These are phyloP conservation scores for Epinotia demarniana DNA, from an alignment of 2,888 invertebrate genomes.

Conservation along the genomic window DNA sequence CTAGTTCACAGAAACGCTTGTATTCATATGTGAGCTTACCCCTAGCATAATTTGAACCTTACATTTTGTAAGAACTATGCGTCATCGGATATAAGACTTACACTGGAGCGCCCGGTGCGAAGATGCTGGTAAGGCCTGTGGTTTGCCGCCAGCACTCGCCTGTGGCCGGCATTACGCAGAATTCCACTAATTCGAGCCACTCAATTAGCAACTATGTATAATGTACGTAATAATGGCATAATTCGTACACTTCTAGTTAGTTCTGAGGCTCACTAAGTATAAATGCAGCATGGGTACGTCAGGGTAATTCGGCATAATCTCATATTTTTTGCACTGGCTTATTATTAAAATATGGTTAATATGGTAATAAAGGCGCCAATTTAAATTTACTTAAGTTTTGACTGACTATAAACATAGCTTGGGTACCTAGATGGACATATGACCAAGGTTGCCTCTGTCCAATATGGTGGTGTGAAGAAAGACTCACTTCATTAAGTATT, in stretches of 20 bases:
- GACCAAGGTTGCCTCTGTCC: neutral
- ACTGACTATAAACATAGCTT: neutral
- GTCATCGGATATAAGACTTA: neutral
- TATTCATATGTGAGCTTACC: neutral
- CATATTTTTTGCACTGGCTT: slow-evolving; percentile 3
- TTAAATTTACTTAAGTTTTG: neutral
- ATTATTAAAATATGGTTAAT: neutral
- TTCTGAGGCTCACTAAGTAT: slow-evolving; percentile 10
- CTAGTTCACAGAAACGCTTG: neutral
- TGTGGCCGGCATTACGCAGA: slow-evolving; percentile 50
- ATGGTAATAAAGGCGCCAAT: neutral
- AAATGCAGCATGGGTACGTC: slow-evolving; percentile 5
- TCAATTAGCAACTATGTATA: slow-evolving; percentile 35
- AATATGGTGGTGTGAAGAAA: too few species aligned
- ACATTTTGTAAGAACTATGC: neutral
- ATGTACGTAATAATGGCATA: slow-evolving; percentile 41
- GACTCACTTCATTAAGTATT: too few species aligned
- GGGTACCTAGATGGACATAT: neutral
- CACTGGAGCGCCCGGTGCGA: neutral
- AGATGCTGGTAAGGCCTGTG: neutral
- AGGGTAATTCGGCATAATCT: slow-evolving; percentile 14
- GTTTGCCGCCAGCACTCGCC: neutral
- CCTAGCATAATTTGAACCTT: slow-evolving; percentile 1
- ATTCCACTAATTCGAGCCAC: slow-evolving; percentile 50
- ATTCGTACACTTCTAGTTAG: slow-evolving; percentile 37